Conservation (phyloP, 2,888 invertebrate species). For the Steinernema hermaphroditum region DNA sequence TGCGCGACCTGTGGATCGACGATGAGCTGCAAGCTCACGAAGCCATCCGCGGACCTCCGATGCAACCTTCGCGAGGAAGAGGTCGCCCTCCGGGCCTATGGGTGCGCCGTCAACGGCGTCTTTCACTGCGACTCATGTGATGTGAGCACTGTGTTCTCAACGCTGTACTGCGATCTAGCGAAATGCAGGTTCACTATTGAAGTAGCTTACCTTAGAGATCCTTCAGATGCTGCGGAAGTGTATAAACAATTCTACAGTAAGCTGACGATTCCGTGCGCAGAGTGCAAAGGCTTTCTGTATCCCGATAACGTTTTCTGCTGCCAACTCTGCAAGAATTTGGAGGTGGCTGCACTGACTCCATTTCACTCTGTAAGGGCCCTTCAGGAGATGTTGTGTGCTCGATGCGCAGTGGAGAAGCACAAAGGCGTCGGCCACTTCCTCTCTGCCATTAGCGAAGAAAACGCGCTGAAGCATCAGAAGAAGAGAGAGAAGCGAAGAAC, state of each 20-base stretch:
- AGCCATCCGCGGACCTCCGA: too few species aligned
- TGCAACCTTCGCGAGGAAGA: too few species aligned
- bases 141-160: too few species aligned
- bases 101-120: too few species aligned
- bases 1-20: too few species aligned
- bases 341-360: too few species aligned
- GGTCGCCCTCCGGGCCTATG: too few species aligned
- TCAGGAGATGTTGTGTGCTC: background rate
- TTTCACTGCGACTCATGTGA: too few species aligned
- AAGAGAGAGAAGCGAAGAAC: background rate
- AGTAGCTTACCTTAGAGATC: background rate
- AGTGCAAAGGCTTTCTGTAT: background rate
- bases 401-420: background rate
- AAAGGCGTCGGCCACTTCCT: background rate
- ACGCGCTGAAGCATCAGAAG: background rate
- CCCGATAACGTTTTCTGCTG: background rate
- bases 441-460: background rate
- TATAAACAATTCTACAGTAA: background rate
- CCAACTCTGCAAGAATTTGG: background rate
- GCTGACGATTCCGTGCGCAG: background rate
- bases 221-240: background rate
- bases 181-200: too few species aligned
- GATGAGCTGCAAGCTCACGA: too few species aligned
- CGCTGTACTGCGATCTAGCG: background rate
- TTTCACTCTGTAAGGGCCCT: background rate